Evolutionary conservation across 2,888 invertebrate genomes (phyloP).

Genomic region (Drosophila nigritarsus): DNA sequence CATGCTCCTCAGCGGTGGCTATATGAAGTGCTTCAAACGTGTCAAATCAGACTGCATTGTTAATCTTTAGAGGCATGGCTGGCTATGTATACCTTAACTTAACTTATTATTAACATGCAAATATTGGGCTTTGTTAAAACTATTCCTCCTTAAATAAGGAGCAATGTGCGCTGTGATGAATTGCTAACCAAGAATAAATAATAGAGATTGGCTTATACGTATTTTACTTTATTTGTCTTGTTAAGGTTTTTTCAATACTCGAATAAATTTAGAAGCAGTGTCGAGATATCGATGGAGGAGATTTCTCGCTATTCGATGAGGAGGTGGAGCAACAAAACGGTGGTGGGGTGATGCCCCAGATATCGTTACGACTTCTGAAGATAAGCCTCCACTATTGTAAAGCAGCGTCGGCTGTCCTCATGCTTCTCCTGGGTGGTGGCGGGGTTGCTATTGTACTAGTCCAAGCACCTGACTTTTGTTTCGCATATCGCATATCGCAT

Average conservation of each 20-base stretch:
- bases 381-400: no score
- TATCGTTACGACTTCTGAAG: no score
- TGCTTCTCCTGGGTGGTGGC: no score
- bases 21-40: constrained; percentile 90
- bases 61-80: constrained; percentile 89
- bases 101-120: neutral
- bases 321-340: no score
- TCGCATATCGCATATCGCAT: no score
- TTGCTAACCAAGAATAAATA: neutral
- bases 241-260: neutral
- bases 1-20: constrained; percentile 91
- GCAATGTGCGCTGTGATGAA: constrained; percentile 28
- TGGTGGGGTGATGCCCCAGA: no score
- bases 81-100: constrained; percentile 78
- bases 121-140: constrained; percentile 11
- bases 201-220: neutral
- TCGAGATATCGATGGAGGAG: no score
- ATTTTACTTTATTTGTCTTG: neutral
- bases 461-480: no score
- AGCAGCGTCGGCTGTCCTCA: no score
- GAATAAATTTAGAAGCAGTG: neutral
- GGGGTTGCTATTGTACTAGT: no score
- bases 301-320: no score
- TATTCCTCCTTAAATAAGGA: neutral
- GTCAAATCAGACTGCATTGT: constrained; percentile 94